A percentile compares a stretch with the other conserved stretches of the same genome.
Evolutionary conservation across 2,888 invertebrate species (phyloP).

Genomic region (Euzophera pinguis): DNA sequence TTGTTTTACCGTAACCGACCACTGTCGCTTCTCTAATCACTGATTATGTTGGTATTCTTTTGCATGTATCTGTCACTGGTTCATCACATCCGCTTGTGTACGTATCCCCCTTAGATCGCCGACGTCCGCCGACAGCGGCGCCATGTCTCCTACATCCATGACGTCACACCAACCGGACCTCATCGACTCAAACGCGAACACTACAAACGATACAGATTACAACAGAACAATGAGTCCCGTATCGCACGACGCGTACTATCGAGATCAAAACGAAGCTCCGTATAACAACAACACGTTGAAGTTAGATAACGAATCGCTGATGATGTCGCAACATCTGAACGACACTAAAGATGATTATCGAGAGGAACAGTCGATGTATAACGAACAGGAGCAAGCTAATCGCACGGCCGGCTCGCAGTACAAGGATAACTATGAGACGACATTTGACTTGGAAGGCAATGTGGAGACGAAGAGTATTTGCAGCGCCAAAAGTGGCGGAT

Average conservation of each 20-base stretch:
- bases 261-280: conserved; percentile 47
- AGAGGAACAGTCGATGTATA: conserved; percentile 61
- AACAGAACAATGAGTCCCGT: conserved; percentile 62
- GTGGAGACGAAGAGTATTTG: conserved; percentile 95
- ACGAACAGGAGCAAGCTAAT: conserved; percentile 56
- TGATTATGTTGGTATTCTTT: conserved; percentile 61
- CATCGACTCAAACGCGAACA: conserved; percentile 54
- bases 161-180: conserved; percentile 51
- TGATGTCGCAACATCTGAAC: conserved; percentile 61
- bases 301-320: conserved; percentile 69
- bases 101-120: conserved; percentile 71
- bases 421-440: conserved; percentile 89
- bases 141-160: conserved; percentile 67
- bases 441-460: conserved; percentile 94
- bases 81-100: conserved; percentile 76
- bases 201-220: conserved; percentile 50
- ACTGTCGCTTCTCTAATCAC: conserved; percentile 57
- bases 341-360: conserved; percentile 67
- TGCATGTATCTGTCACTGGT: conserved; percentile 77
- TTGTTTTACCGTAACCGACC: conserved; percentile 39
- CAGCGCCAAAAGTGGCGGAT: conserved; percentile 88
- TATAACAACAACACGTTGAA: conserved; percentile 75
- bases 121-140: conserved; percentile 61
- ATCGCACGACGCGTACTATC: conserved; percentile 83
- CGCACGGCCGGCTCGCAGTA: conserved; percentile 65